Base-by-base conservation (phyloP, 2,888 invertebrate species). In the Meiosimyza platycephala region DNA sequence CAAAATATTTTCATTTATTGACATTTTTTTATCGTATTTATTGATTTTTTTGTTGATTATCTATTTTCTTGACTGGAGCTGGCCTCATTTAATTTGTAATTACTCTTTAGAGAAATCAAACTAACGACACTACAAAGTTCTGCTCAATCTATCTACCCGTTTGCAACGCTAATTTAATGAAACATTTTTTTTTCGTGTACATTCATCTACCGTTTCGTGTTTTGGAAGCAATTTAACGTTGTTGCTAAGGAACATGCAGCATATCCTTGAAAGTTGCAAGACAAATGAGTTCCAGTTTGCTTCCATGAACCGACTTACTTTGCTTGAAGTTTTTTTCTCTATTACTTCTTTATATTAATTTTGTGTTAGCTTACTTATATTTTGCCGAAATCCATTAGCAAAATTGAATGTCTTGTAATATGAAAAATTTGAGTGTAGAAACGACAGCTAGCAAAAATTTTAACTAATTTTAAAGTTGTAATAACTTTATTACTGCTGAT, bases 41-140 rank as follows among this genome's bases (percentile, higher is more conserved):
- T 22, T 22, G 22, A 22, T 2, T 22, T 22, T 2, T 22, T 22
- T 22, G 22, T 22, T 22, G 22, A 22, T 22, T 22, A 22, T 22
- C 22, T 22, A 22, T 22, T 22, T 22, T 22, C 22, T 22, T 22
- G 1, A n/a, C 52, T 52, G 52, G 28, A 5, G 51, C 15, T 64
- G 28, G 28, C 16, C 33, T 52, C 66, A 66, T 52, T 66, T 66
- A 66, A 54, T n/a, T 54, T 66, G 52, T 40, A 54, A 28, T 66
- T 33, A 66, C n/a, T 66, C 54, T 51, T 54, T 16, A 54, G 54
- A 16, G 54, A 52, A 52, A 28, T 54, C 66, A n/a, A n/a, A n/a
- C n/a, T n/a, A n/a, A n/a, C n/a, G n/a, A n/a, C n/a, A 66, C 40
- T 40, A 40, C 40, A 40, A 40, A 40, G 40, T 40, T 40, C 3